Percentiles rank a stretch among this genome's conserved stretches.
Conservation (phyloP, 2,113 vertebrate genomes). For the Shinisaurus crocodilurus region DNA sequence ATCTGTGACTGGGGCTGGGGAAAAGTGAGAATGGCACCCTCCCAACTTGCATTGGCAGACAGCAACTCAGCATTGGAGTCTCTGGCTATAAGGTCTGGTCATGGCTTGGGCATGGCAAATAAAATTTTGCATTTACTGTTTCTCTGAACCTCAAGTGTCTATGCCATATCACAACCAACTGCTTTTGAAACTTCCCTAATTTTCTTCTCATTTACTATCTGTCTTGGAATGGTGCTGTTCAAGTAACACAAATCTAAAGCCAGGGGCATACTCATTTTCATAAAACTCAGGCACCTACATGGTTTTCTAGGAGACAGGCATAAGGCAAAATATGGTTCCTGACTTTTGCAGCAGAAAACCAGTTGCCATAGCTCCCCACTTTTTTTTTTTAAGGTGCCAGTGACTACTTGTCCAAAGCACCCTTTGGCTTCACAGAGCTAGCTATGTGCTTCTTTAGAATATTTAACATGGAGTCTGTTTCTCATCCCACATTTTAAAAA, state of each 20-base stretch:
- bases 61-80: not conserved
- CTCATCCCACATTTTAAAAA: not conserved
- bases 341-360: not conserved
- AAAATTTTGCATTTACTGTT: not conserved
- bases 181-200: not conserved
- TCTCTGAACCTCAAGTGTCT: not conserved
- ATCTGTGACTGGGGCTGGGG: not conserved
- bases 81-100: not conserved
- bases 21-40: no score
- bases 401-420: no score
- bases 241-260: not conserved
- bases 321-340: not conserved
- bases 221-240: not conserved
- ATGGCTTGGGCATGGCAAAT: not conserved
- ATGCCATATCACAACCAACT: not conserved
- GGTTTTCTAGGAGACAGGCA: not conserved
- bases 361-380: no score
- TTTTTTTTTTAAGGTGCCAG: not conserved
- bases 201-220: not conserved
- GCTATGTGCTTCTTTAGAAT: no score
- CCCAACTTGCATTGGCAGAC: no score
- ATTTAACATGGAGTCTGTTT: no score
- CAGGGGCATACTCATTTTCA: not conserved
- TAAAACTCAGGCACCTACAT: not conserved
- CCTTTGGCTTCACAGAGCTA: no score